Base-by-base conservation (phyloP, 2,113 vertebrate species). In the Sprattus sprattus region DNA sequence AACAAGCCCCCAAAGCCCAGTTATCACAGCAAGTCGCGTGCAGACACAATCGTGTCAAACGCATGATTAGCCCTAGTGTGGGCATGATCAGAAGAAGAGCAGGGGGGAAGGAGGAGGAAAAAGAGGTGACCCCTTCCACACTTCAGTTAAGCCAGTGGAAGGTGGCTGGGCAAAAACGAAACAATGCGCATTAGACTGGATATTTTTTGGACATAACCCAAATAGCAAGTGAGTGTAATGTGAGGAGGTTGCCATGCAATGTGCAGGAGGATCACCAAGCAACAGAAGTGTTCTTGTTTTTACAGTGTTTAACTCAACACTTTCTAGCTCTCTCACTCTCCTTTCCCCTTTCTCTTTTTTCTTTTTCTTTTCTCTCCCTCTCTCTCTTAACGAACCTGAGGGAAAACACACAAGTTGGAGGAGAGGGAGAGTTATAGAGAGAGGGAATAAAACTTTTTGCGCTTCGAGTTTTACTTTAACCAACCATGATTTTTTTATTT, bases 161-260 rank as follows among this genome's bases (percentile, higher is more conserved):
- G n/a, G 64, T 71, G 64, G 54, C 20, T 20, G 7, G 20, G 54
- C 20, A 22, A 22, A 60, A 6, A 6, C 54, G 18, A 60, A 80
- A 47, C 67, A 16, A 57, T 81, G 64, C 85, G 85, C 83, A 82
- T 78, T 84, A 85, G 81, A 81, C 49, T 82, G 85, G 81, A 88
- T 85, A 32, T 81, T 87, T 86, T 60, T 81, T 82, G 85, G 84
- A 89, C 85, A 81, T 82, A 87, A 87, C 89, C 85, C 86, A 87
- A 89, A 89, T 85, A 86, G 85, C 46, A 18, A 86, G 80, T 86
- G 85, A 84, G 75, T 88, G 88, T 86, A 84, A 82, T 84, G 86
- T 28, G 80, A 81, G 78, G 20, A 20, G 50, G 75, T 71, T 82
- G 28, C 82, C 54, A 45, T 50, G 78, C 49, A 54, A 22, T 46